These are phyloP conservation scores for Nudaria mundana DNA, from an alignment of 2,888 invertebrate species.

Conservation along the genomic window DNA sequence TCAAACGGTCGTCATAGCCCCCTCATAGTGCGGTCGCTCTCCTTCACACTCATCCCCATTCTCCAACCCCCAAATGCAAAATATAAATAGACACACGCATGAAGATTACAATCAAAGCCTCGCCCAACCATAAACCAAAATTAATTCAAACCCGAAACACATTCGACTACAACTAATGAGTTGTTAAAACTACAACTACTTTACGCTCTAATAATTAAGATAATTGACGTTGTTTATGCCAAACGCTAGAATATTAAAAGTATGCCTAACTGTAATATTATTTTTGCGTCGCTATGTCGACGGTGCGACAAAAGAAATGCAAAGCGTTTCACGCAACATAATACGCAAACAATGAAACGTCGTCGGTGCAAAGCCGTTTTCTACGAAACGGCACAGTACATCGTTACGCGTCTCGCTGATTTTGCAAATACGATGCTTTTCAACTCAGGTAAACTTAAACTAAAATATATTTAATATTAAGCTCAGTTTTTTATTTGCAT, in stretches of 20 bases:
- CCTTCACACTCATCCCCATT: conserved; percentile 29
- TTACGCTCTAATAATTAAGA: conserved; percentile 20
- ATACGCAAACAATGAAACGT: conserved; percentile 50
- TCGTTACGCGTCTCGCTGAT: conserved; percentile 58
- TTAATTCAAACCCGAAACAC: conserved; percentile 47
- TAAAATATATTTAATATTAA: conserved; percentile 48
- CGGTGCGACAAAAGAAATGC: conserved; percentile 41
- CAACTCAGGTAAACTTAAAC: conserved; percentile 45
- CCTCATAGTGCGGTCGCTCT: conserved; percentile 44
- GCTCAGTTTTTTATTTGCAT: conserved; percentile 51
- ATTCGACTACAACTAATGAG: conserved; percentile 16
- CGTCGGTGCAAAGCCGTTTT: conserved; percentile 50
- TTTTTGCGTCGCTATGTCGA: conserved; percentile 24
- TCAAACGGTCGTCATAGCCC: conserved; percentile 54
- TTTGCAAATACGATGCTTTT: conserved; percentile 50
- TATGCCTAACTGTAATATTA: conserved; percentile 24
- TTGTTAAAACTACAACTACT: conserved; percentile 17
- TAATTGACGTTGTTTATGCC: conserved; percentile 12
- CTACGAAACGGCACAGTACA: conserved; percentile 47
- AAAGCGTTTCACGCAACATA: conserved; percentile 57
- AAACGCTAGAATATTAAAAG: conserved; percentile 13
- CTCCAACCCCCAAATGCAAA: conserved; percentile 56
- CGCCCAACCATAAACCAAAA: conserved; percentile 35
- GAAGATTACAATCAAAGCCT: conserved; percentile 39
- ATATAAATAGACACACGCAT: conserved; percentile 43